Base-by-base conservation (phyloP, 2,888 invertebrate species). In the Petrolisthes cinctipes region DNA sequence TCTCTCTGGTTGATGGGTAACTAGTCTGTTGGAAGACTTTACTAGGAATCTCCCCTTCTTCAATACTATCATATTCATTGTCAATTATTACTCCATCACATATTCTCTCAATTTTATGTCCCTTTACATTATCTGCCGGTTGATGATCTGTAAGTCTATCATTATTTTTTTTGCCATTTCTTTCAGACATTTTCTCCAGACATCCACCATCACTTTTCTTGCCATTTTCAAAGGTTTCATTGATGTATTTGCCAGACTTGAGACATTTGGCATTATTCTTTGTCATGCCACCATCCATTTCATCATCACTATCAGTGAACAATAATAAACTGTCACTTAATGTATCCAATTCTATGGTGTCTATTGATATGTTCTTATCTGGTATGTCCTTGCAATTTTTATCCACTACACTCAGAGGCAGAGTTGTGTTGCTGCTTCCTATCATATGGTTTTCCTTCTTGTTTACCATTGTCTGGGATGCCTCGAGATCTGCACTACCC, bases 21-120 rank as follows among this genome's bases (percentile, higher is more conserved):
- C 85, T 85, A 56, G 78, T 79, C 17, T 81, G 87, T 14, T 76
- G 68, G 5, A 84, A 84, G 7, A 54, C 76, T 76, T 91, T 91
- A 86, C 83, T 91, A 14, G 90, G 91, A 54, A 91, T 91, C 68
- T 91, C 91, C 7, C 91, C 91, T 57, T 91, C 91, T 14, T 91
- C 91, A 6, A 91, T 91, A 79, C 91, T 91, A n/a, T 91, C 90
- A 5, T 89, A 93, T 93, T 86, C 88, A 56, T 90, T 95, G 84
- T 95, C 95, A 92, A 95, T 95, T 92, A 95, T 94, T 91, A 94
- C 95, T 78, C 95, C 95, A 92, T 95, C 95, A 90, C 96, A 37
- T 96, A 92, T 95, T 95, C 0, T 96, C 96, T 91, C 96, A 96
- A 92, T 95, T 93, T 93, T 96, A 96, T 0, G 96, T 96, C 91